A percentile compares a stretch with the other conserved stretches of the same genome.
Conservation (phyloP, 2,888 invertebrate species). For the Standfussiana lucernea region DNA sequence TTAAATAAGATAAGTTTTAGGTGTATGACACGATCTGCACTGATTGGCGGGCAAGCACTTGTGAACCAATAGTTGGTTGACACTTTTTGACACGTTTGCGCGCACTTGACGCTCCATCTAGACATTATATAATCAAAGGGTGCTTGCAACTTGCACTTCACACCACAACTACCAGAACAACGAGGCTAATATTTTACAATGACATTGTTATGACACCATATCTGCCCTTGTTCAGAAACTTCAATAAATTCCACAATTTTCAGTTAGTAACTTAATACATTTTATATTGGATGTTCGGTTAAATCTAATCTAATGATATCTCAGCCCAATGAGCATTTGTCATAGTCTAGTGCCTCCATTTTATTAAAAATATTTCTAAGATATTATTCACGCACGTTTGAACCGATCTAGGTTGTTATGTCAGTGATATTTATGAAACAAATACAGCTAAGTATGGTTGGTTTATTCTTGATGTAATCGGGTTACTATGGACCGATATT, state of each 20-base stretch:
- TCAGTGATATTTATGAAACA: background rate
- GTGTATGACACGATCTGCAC: no score
- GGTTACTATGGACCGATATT: background rate
- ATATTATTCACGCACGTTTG: constrained; percentile 35
- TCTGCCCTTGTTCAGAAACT: background rate
- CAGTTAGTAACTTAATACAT: constrained; percentile 21
- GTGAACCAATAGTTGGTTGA: no score
- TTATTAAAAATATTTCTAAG: constrained; percentile 42
- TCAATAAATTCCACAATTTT: constrained; percentile 26
- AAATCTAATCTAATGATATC: constrained; percentile 38
- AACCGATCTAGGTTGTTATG: constrained; percentile 5
- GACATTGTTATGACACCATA: background rate
- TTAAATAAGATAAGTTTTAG: no score
- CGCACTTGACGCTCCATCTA: no score
- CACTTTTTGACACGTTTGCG: no score
- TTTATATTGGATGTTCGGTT: constrained; percentile 31
- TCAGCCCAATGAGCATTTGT: constrained; percentile 24
- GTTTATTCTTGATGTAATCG: background rate
- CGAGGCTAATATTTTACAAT: background rate
- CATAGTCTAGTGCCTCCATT: constrained; percentile 46
- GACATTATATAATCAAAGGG: no score
- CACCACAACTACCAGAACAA: no score
- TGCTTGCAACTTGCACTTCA: no score
- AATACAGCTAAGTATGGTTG: background rate
- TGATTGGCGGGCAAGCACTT: no score